Base-by-base conservation (phyloP, 2,797 vertebrate genomes). In the Alcedo quadribrachys region DNA sequence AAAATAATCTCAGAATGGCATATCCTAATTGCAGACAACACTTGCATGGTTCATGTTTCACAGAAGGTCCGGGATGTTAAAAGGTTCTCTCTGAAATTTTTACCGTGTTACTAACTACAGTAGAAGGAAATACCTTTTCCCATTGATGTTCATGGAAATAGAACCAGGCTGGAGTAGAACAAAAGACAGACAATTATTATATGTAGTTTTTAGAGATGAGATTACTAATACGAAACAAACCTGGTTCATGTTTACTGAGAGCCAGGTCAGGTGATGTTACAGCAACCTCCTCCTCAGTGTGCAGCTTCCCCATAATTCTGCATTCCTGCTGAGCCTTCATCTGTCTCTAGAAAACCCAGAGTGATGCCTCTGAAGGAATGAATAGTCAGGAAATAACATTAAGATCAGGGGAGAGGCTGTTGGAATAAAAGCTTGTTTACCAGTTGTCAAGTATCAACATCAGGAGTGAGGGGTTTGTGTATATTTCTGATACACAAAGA, bases 91-190 rank as follows among this genome's bases (percentile, higher is more conserved):
- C 16, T 63, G 24, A 61, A 71, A 51, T 77, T 54, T 32, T 40
- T 77, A 15, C 27, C 19, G 3, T 18, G 5, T 48, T 33, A 85
- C 11, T 53, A 45, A 69, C 61, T 71, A 40, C 13, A 27, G 24
- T 51, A 78, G 25, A 69, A 65, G 82, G 18, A 63, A 87, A 68
- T 57, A 67, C 27, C 3, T 68, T 74, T 79, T 75, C 16, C 12
- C 9, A 2, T 32, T 78, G 32, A 48, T 0, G 0, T 51, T 89
- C 11, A 5, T 43, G 43, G 67, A 76, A 83, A 53, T 4, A 2
- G 37, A 92, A 55, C 28, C 18, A 54, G 11, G 12, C 27, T 82
- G 54, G 68, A 77, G 68, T 65, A 58, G 42, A 76, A 82, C 11
- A 37, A 40, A 61, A 80, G 53, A 18, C 17, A 50, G 42, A 33